A percentile compares a stretch with the other conserved stretches of the same genome.
phyloP scores from a whole-genome alignment of 2,888 invertebrate species.

The Dynastes maya region DNA sequence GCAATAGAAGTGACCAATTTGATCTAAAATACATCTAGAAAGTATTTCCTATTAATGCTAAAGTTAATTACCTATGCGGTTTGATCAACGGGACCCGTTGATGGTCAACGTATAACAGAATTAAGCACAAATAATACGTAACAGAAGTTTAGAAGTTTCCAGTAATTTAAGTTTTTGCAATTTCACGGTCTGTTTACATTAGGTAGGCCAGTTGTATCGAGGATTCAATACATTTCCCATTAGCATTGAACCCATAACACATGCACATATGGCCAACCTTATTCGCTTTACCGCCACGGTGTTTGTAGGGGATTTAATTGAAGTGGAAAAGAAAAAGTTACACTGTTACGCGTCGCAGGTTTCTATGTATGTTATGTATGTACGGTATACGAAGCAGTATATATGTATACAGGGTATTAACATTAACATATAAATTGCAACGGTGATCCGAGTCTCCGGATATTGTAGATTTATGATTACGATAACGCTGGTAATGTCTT shows the following conservation, averaged over 20 bases:
- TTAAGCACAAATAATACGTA: slow-evolving; percentile 40
- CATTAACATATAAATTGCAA: slow-evolving; percentile 14
- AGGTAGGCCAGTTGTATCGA: background rate
- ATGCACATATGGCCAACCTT: background rate
- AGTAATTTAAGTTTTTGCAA: slow-evolving; percentile 19
- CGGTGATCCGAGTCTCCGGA: background rate
- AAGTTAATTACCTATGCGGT: background rate
- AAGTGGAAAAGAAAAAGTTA: background rate
- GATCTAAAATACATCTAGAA: background rate
- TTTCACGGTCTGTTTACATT: slow-evolving; percentile 19
- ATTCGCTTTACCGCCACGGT: background rate
- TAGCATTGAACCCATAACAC: no score
- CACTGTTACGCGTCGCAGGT: background rate
- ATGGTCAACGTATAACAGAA: slow-evolving; percentile 10
- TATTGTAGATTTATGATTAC: background rate
- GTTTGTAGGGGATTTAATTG: background rate
- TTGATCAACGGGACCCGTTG: background rate
- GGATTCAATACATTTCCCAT: no score
- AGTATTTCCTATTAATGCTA: background rate
- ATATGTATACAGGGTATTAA: background rate
- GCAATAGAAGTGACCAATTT: background rate
- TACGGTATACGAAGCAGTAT: background rate
- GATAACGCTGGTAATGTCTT: background rate
- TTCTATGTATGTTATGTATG: background rate
- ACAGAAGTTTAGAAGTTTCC: slow-evolving; percentile 6